Base-by-base conservation (phyloP, 2,113 vertebrate genomes). In the Aegotheles bennettii region DNA sequence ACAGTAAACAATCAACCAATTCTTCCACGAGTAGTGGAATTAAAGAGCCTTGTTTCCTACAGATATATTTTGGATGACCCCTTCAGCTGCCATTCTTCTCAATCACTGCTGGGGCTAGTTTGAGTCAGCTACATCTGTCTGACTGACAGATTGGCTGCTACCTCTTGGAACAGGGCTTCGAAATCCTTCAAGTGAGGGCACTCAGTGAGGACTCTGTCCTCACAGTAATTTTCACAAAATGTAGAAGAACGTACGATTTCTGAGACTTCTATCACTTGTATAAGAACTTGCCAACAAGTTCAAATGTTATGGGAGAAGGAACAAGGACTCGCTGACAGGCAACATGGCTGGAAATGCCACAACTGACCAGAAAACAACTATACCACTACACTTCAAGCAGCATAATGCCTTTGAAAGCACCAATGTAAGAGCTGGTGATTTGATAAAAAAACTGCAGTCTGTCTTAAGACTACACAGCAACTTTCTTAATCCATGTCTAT, bases 1-100 rank as follows among this genome's bases (percentile, higher is more conserved):
- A 97, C 77, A 96, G 95, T 87, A 96, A 97, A 95, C 82, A 90
- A 79, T 53, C 73, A 84, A 50, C 1, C 17, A 88, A 56, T 50
- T 92, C 89, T 87, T 93, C 86, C 91, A 89, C 0, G 2, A 93
- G 80, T 40, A 74, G 50, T 35, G 45, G 77, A 54, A 91, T 48
- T 83, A 73, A 77, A 1, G 25, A 93, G 47, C 51, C 40, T 81
- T 16, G 14, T 75, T 93, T 87, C 86, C 80, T 94, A 68, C 29
- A 87, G 64, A 90, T 48, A 14, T 1, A 82, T 78, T 84, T 84
- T 2, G 1, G 60, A 56, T 78, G 83, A 78, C 38, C 54, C n/a
- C 60, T 88, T 70, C 47, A 84, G 79, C 90, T 90, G 94, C 68
- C 86, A 92, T 42, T 65, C 68, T 86, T 65, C 65, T 67, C 20